These are phyloP conservation scores for Rhizoglyphus robini DNA, from an alignment of 1,140 invertebrate genomes.

Conservation along the genomic window DNA sequence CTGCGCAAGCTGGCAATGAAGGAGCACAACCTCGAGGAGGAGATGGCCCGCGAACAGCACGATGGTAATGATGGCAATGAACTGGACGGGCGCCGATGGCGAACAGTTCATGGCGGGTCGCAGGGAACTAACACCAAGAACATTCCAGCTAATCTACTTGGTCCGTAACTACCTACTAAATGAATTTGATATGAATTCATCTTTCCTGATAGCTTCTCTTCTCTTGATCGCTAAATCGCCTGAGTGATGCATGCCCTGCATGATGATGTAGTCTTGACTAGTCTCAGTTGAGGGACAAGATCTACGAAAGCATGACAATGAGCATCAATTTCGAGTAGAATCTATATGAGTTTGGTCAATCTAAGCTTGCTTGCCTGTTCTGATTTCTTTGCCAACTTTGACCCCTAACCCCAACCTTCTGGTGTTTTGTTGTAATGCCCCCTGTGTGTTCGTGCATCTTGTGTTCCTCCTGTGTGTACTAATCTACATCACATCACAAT, in stretches of 20 bases:
- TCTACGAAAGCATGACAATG: too few species aligned
- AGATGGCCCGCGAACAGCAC: not conserved
- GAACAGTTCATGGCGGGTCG: not conserved
- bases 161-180: conserved; percentile 1
- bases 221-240: not conserved
- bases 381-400: too few species aligned
- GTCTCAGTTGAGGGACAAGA: too few species aligned
- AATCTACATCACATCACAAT: not conserved
- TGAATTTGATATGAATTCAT: not conserved
- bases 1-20: conserved; percentile 52
- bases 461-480: too few species aligned
- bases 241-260: too few species aligned
- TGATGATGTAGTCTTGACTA: too few species aligned
- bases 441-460: too few species aligned
- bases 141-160: not conserved
- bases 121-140: conserved; percentile 2
- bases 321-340: too few species aligned
- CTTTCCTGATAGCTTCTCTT: conserved; percentile 17
- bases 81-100: conserved; percentile 25
- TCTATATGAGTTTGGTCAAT: too few species aligned
- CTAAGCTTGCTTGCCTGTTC: too few species aligned
- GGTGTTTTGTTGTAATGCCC: too few species aligned
- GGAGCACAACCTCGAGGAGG: conserved; percentile 41
- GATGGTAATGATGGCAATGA: conserved; percentile 16
- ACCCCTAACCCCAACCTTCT: too few species aligned